A percentile compares a stretch with the other conserved stretches of the same genome.
phyloP scores from a whole-genome alignment of 2,797 vertebrate species.

The Myripristis murdjan region DNA sequence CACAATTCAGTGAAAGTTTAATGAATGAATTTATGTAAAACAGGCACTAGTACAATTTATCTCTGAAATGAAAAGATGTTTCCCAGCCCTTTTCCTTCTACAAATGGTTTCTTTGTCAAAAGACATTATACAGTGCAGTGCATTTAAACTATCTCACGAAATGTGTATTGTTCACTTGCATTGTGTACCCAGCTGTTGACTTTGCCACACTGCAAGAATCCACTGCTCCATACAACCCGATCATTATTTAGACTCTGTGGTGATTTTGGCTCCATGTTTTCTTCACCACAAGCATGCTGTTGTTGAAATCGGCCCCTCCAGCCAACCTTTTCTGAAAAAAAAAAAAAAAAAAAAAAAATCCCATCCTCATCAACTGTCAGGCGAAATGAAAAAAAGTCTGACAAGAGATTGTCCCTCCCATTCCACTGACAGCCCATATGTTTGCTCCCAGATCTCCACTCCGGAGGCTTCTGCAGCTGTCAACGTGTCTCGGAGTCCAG shows the following conservation, averaged over 20 bases:
- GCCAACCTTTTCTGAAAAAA: slow-evolving; percentile 32
- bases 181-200: neutral
- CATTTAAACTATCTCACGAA: neutral
- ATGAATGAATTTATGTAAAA: neutral
- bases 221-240: slow-evolving; percentile 1
- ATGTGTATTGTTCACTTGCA: neutral
- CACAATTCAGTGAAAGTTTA: no score
- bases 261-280: slow-evolving; percentile 13
- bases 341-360: slow-evolving; percentile 27
- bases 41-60: neutral
- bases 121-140: neutral
- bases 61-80: neutral
- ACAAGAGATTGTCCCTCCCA: slow-evolving; percentile 50
- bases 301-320: slow-evolving; percentile 32
- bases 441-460: slow-evolving; percentile 78
- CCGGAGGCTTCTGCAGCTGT: slow-evolving; percentile 85
- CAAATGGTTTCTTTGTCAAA: slow-evolving; percentile 5
- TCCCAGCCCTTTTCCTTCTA: neutral
- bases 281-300: slow-evolving; percentile 1
- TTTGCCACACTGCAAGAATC: neutral
- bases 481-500: slow-evolving; percentile 80
- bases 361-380: slow-evolving; percentile 47
- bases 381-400: slow-evolving; percentile 53
- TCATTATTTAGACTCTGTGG: slow-evolving; percentile 6
- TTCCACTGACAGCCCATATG: slow-evolving; percentile 85